Evolutionary conservation across 1,140 invertebrate genomes (phyloP).

Genomic region (Phthorimaea operculella): DNA sequence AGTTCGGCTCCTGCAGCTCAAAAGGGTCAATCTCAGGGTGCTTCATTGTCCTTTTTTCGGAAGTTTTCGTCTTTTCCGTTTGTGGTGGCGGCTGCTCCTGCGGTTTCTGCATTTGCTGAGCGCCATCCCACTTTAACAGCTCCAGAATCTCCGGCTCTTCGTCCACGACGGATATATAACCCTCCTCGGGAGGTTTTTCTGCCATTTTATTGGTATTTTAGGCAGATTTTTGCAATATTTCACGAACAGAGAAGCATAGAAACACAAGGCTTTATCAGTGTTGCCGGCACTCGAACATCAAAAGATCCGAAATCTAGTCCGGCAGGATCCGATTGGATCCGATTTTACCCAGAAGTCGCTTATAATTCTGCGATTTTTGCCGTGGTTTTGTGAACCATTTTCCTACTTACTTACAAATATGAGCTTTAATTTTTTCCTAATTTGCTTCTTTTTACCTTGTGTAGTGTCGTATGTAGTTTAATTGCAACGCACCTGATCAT

Average conservation of each 20-base stretch:
- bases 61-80: slow-evolving; percentile 45
- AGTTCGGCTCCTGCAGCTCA: slow-evolving; percentile 44
- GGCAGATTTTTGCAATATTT: not conserved
- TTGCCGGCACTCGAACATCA: too few relatives aligned
- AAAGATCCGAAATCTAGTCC: too few relatives aligned
- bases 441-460: too few relatives aligned
- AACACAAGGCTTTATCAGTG: slow-evolving; percentile 35
- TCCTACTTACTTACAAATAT: too few relatives aligned
- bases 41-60: slow-evolving; percentile 39
- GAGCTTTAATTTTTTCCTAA: too few relatives aligned
- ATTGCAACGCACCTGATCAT: too few relatives aligned
- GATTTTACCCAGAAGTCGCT: too few relatives aligned
- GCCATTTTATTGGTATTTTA: slow-evolving; percentile 38
- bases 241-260: slow-evolving; percentile 26
- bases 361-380: too few relatives aligned
- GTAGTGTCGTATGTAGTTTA: too few relatives aligned
- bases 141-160: slow-evolving; percentile 59
- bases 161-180: slow-evolving; percentile 59
- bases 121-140: slow-evolving; percentile 50
- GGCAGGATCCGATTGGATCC: too few relatives aligned
- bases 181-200: slow-evolving; percentile 54
- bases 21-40: slow-evolving; percentile 44
- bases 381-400: too few relatives aligned
- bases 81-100: not conserved
- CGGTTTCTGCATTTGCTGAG: slow-evolving; percentile 4